phyloP scores from a whole-genome alignment of 2,888 invertebrate species.

The Chrysolina americana region DNA sequence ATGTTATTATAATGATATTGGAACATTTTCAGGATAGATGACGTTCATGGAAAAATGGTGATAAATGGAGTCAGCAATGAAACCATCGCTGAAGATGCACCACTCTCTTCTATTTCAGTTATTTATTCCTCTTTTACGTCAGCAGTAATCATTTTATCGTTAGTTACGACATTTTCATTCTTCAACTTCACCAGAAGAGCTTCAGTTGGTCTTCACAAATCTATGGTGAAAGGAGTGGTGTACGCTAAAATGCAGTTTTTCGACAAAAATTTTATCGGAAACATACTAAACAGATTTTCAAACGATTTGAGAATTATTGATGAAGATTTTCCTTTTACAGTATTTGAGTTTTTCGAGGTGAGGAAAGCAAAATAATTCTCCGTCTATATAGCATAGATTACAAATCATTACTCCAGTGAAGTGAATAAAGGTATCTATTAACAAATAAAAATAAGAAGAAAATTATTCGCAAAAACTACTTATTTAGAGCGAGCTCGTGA shows the following conservation, averaged over 20 bases:
- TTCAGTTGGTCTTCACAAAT: constrained; percentile 74
- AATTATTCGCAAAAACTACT: too few relatives aligned
- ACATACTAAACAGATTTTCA: constrained; percentile 74
- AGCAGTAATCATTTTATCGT: constrained; percentile 37
- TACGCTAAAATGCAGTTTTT: constrained; percentile 70
- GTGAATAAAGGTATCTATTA: too few relatives aligned
- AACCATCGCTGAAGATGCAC: neutral
- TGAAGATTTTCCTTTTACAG: constrained; percentile 59
- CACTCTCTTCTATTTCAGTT: constrained; percentile 16
- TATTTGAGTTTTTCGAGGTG: constrained; percentile 52
- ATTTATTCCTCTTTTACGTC: constrained; percentile 41
- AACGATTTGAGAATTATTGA: constrained; percentile 80
- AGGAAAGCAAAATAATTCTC: neutral
- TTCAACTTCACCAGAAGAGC: constrained; percentile 50
- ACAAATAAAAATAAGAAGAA: too few relatives aligned
- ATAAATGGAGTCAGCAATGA: neutral
- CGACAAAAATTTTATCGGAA: constrained; percentile 62
- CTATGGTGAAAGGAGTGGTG: constrained; percentile 71
- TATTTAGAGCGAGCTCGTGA: too few relatives aligned
- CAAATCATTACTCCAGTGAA: too few relatives aligned
- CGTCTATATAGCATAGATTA: too few relatives aligned
- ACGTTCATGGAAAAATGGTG: neutral
- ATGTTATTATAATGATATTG: constrained; percentile 15
- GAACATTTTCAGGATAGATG: constrained; percentile 22
- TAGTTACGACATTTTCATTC: constrained; percentile 41